Evolutionary conservation across 1,140 invertebrate genomes (phyloP).

Genomic region (Melitaea cinxia): DNA sequence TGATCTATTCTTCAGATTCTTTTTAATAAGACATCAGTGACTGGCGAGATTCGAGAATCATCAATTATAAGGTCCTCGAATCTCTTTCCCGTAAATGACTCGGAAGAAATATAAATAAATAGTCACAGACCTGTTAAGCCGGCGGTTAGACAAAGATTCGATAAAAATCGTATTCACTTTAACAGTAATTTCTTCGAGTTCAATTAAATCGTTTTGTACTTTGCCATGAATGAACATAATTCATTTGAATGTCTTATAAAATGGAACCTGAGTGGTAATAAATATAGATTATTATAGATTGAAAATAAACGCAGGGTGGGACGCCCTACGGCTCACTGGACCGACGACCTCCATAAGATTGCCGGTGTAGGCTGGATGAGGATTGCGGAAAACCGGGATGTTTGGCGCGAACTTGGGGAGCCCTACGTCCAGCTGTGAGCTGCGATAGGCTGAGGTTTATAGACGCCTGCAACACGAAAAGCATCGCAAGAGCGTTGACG

Average conservation of each 20-base stretch:
- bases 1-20: constrained; percentile 5
- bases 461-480: no score
- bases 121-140: constrained; percentile 3
- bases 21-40: constrained; percentile 26
- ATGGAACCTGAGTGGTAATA: no score
- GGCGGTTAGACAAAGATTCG: background rate
- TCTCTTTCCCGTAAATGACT: constrained; percentile 9
- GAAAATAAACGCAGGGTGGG: no score
- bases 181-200: background rate
- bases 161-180: background rate
- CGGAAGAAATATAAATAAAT: constrained; percentile 18
- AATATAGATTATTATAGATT: no score
- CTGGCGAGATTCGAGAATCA: constrained; percentile 18
- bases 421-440: no score
- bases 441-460: no score
- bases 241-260: background rate
- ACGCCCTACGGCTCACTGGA: no score
- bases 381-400: no score
- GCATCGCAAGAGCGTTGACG: no score
- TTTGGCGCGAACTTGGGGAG: no score
- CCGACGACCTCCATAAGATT: no score
- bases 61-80: constrained; percentile 16
- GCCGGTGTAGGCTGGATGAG: no score
- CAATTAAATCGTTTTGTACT: background rate
- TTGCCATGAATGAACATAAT: background rate